Evolutionary conservation across 2,888 invertebrate species (phyloP), one percentile per base, ranked within the genome.

Genomic region (Brassicogethes aeneus): DNA sequence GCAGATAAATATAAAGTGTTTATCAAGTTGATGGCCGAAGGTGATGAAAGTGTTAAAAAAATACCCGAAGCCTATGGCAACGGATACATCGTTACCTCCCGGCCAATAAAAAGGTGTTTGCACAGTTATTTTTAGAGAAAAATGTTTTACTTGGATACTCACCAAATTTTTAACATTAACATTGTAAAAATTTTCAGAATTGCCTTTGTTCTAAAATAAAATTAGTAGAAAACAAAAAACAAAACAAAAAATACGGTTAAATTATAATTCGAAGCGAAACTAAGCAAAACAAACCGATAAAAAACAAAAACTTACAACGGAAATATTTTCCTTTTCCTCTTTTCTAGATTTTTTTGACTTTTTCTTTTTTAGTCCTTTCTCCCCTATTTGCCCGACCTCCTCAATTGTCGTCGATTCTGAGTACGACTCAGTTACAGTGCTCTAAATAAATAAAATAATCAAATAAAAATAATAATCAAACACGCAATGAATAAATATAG

Each of bases 311-410:
- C 76, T 77, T 66, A 80, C 80, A 70, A 80, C 78, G 48, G 79
- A 80, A 59, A 80, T 79, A 58, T 79, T 80, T 59, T 80, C 78
- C 64, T 78, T 79, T 55, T 79, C 78, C 48, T 77, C 77, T 57
- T 76, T 79, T 62, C 77, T 76, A 37, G 72, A 73, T 61, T 78
- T 80, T 68, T 78, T 80, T 41, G 74, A 70, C 60, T 77, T 78
- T 64, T 74, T 76, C 61, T 75, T 77, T 55, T 69, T 69, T 38
- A 67, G 43, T 12, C 54, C 54, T 43, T 59, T 65, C 36, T 61
- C 64, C 34, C 61, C 59, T 17, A 50, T 52, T 2, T 51, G 50
- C 37, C 52, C 53, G 3, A 56, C 50, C 42, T 62, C 50, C 43
- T 62, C 59, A 42, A 57, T 48, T 2, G 63, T 65, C n/a, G 62